Base-by-base conservation (phyloP, 2,113 vertebrate species). In the Electrona antarctica region DNA sequence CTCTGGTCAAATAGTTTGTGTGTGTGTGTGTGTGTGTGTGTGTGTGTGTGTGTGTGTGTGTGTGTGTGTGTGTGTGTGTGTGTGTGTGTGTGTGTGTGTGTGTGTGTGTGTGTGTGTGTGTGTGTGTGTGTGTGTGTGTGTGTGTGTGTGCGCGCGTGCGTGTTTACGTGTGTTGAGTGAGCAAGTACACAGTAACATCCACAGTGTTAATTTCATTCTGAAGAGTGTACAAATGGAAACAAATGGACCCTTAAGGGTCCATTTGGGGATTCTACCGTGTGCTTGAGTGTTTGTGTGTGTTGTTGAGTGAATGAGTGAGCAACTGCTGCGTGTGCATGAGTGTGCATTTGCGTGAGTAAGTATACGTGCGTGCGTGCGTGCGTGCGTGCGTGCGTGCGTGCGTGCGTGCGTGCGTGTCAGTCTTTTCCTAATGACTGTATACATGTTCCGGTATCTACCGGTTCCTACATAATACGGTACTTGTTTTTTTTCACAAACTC, bases 401-500 rank as follows among this genome's bases (percentile, higher is more conserved):
- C 7, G 60, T 48, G 41, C 14, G 60, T 62, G 60, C 47, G 60
- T 48, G 48, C 11, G 41, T 74, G 29, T 77, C 52, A 64, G 50
- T 62, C 62, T 62, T 60, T 71, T 67, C 48, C 67, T 81, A 71
- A 67, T 82, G 77, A 79, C 64, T 74, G 73, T 71, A 21, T 21
- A 21, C 21, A 21, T 73, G 60, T 47, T 49, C 33, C 33, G 33
- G 3, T 41, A 41, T 6, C 3, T 41, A 41, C 33, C 33, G 33
- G 33, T 41, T 4, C 33, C 1, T 41, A 41, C 33, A 4, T 3
- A 4, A 41, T 41, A 6, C 33, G 33, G 33, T 41, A 41, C 33
- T 41, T 59, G 77, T 81, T 85, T 83, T 73, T 69, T n/a, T 13
- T 54, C n/a, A 12, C n/a, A 81, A 87, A 78, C 70, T 70, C 66